Base-by-base conservation (phyloP, 2,113 vertebrate genomes). In the Callipepla californica region DNA sequence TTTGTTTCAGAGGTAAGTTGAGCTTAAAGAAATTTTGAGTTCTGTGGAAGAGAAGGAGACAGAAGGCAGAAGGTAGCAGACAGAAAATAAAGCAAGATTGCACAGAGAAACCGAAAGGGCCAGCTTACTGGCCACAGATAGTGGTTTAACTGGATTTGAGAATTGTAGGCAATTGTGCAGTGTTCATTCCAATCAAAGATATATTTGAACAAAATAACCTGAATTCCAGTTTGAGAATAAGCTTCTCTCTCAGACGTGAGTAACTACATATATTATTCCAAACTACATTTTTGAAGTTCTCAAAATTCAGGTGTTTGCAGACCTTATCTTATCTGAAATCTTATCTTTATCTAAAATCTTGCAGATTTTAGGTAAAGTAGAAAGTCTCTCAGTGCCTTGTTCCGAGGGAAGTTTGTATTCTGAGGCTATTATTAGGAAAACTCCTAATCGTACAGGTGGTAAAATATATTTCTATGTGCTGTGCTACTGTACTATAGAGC, bases 1-100 rank as follows among this genome's bases (percentile, higher is more conserved):
- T 98, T 97, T 97, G 99, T 99, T 90, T 97, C 99, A 63, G 99
- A 99, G 98, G 99, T 99, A 93, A 96, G 97, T 92, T 14, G 57
- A 69, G 26, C 67, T 94, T 92, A 55, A 94, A 65, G 80, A 85
- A 89, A 51, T 36, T 51, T 53, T 57, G 4, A 20, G 15, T 84
- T 90, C 59, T 85, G 7, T 57, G 53, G 25, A 82, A 45, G 20
- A 36, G 34, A 36, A 36, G 34, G 34, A 36, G 34, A 36, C 34
- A 36, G 34, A 36, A 36, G 34, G 34, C 34, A 36, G 34, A 36
- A 36, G 34, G 34, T 36, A 36, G 34, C 34, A 36, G 34, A 36
- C 34, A 36, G 34, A 36, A 36, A 36, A 36, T 36, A 36, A 36
- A 36, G 34, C 34, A 36, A 36, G 34, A 36, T 36, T 36, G 34